phyloP scores from a whole-genome alignment of 2,797 vertebrate genomes.

The Pterois miles region DNA sequence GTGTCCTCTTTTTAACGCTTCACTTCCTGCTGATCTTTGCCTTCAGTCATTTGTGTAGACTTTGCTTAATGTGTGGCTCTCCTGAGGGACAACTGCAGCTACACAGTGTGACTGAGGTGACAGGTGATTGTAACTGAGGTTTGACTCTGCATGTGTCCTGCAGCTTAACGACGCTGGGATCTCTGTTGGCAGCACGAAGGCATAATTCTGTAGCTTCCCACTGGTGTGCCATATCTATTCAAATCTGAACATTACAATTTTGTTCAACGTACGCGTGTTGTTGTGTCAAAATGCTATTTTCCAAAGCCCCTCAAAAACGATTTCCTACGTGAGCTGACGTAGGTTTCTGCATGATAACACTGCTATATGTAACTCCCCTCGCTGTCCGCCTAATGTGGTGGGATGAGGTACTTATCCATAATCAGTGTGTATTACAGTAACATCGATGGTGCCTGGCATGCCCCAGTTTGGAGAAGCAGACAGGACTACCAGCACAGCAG shows the following conservation, averaged over 20 bases:
- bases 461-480: too few relatives aligned
- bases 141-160: slow-evolving; percentile 14
- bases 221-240: not conserved
- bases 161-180: not conserved
- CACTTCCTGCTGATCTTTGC: slow-evolving; percentile 19
- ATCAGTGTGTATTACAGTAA: too few relatives aligned
- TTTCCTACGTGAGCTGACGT: too few relatives aligned
- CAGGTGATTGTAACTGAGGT: slow-evolving; percentile 19
- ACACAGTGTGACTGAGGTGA: slow-evolving; percentile 7
- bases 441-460: too few relatives aligned
- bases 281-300: not conserved
- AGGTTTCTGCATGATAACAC: not conserved
- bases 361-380: not conserved
- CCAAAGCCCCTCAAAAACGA: not conserved
- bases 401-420: too few relatives aligned
- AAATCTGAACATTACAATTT: not conserved
- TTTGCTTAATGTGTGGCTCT: not conserved
- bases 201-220: not conserved
- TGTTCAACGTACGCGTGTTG: not conserved
- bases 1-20: slow-evolving; percentile 17
- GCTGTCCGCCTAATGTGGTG: not conserved
- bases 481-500: not conserved
- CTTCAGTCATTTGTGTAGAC: slow-evolving; percentile 20
- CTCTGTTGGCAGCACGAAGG: not conserved
- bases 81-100: not conserved